These are phyloP conservation scores for Tetramorium bicarinatum DNA, from an alignment of 2,888 invertebrate species.

Conservation along the genomic window DNA sequence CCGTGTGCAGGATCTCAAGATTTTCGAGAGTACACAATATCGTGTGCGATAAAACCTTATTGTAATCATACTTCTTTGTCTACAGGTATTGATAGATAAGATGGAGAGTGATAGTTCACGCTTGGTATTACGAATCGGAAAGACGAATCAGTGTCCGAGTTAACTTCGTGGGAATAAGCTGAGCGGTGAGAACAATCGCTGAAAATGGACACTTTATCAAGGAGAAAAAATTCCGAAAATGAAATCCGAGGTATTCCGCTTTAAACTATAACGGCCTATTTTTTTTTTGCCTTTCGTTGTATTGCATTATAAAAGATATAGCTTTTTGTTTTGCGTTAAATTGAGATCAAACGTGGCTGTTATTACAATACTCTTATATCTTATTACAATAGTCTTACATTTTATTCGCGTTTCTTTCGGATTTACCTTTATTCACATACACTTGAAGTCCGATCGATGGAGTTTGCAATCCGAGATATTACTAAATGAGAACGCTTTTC, in stretches of 20 bases:
- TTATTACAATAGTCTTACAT: not conserved
- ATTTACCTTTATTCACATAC: not conserved
- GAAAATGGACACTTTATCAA: slow-evolving; percentile 25
- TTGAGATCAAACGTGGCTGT: not conserved
- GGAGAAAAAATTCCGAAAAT: slow-evolving; percentile 34
- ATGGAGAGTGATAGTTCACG: slow-evolving; percentile 48
- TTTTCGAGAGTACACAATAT: not conserved
- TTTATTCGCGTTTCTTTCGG: not conserved
- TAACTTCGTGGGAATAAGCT: slow-evolving; percentile 87
- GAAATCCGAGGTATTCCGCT: slow-evolving; percentile 66
- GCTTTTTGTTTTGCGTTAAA: not conserved
- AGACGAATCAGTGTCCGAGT: slow-evolving; percentile 60
- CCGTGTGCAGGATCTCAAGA: not conserved
- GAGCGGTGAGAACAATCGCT: slow-evolving; percentile 81
- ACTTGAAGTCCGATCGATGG: not conserved
- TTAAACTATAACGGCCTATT: not conserved
- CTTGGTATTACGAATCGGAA: slow-evolving; percentile 57
- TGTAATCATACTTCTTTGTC: slow-evolving; percentile 54
- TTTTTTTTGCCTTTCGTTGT: not conserved
- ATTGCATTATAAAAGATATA: not conserved
- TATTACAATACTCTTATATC: not conserved
- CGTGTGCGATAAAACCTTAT: slow-evolving; percentile 46
- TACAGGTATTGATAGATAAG: slow-evolving; percentile 67
- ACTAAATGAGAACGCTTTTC: slow-evolving; percentile 1
- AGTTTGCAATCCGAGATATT: not conserved